These are phyloP conservation scores for Montipora sp. DNA, from an alignment of 64 coral and sea anemone species.

Conservation along the genomic window DNA sequence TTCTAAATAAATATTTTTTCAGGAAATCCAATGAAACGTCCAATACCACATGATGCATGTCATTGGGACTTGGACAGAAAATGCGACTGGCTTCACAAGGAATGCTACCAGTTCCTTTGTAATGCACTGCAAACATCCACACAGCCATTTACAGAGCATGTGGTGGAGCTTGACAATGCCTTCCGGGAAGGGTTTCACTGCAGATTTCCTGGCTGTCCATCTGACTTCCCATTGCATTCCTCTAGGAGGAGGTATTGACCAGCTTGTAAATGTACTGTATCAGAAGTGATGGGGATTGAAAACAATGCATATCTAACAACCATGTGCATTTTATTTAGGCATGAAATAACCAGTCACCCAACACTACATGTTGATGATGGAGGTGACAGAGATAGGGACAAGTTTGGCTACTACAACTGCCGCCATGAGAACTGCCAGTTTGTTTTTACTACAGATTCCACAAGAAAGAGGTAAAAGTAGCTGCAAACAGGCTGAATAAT, in stretches of 20 bases:
- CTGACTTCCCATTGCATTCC: constrained; percentile 34
- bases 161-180: constrained; percentile 14
- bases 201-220: constrained; percentile 11
- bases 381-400: constrained; percentile 47
- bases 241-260: constrained; percentile 9
- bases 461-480: constrained; percentile 48
- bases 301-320: too few relatives aligned
- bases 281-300: too few relatives aligned
- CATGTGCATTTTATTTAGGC: too few relatives aligned
- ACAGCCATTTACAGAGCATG: constrained; percentile 18
- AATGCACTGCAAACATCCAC: neutral
- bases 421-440: constrained; percentile 12
- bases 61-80: constrained; percentile 20
- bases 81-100: constrained; percentile 24
- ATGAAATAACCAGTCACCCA: too few relatives aligned
- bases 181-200: constrained; percentile 44
- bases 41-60: constrained; percentile 8
- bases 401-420: constrained; percentile 69
- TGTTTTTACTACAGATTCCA: constrained; percentile 62
- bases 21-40: constrained; percentile 13
- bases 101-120: constrained; percentile 14
- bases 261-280: too few relatives aligned
- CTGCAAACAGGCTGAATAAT: too few relatives aligned
- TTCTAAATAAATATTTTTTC: too few relatives aligned
- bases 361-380: neutral